These are phyloP conservation scores for Grammomys surdaster DNA, from an alignment of 2,113 vertebrate species.

Conservation along the genomic window DNA sequence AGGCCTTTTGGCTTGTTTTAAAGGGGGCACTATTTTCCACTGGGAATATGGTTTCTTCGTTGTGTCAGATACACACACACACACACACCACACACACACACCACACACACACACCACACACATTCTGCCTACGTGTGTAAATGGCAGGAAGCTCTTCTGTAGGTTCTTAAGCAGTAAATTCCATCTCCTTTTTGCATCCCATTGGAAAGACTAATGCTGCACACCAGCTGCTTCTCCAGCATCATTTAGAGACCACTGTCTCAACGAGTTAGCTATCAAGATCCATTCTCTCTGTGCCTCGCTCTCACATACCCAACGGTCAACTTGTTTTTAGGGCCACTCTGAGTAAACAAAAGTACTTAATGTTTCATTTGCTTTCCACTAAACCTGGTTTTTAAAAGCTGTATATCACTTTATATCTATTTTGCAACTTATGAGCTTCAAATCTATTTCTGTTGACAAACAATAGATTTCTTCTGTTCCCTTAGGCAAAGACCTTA, in stretches of 20 bases:
- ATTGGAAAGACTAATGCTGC: not conserved
- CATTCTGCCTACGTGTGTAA: not conserved
- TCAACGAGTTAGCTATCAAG: not conserved
- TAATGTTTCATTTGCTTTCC: not conserved
- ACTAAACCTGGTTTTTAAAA: not conserved
- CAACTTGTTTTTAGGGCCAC: not conserved
- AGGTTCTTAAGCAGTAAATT: not conserved
- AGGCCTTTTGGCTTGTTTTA: constrained; percentile 81
- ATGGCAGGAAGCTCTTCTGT: not conserved
- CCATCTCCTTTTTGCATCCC: not conserved
- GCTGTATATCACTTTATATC: not conserved
- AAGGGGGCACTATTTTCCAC: constrained; percentile 80
- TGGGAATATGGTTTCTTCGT: constrained; percentile 46
- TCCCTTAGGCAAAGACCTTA: not conserved
- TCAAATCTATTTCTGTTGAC: constrained; percentile 42
- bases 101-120: too few species aligned
- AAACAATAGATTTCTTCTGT: too few species aligned
- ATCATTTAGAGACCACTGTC: not conserved
- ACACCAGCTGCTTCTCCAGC: not conserved
- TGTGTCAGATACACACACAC: not conserved
- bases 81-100: not conserved
- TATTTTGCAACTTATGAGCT: not conserved
- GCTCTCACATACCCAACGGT: not conserved
- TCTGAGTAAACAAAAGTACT: constrained; percentile 13
- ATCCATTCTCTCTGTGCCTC: not conserved